Percentiles rank a stretch among this genome's conserved stretches.
Evolutionary conservation across 2,113 vertebrate genomes (phyloP).

Genomic region (Amazona guildingii): DNA sequence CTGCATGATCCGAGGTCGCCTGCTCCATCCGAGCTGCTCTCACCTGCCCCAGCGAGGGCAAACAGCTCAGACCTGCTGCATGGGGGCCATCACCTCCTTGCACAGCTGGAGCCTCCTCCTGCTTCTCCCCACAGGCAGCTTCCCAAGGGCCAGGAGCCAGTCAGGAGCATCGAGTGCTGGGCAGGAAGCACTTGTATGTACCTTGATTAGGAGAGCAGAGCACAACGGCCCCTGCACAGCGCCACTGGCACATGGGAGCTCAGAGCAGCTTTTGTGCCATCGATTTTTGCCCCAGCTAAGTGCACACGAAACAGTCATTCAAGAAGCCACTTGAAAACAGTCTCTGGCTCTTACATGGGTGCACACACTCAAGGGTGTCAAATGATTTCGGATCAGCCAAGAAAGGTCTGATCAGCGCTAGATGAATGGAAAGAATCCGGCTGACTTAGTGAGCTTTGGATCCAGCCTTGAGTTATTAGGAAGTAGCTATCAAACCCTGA

Average conservation of each 20-base stretch:
- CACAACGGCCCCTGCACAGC: fast-evolving
- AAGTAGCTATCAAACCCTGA: conserved; percentile 49
- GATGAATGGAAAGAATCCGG: conserved; percentile 56
- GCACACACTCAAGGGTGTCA: not conserved
- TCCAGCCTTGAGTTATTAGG: conserved; percentile 24
- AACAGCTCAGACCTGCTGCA: not conserved
- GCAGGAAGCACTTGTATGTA: fast-evolving
- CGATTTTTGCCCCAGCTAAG: not conserved
- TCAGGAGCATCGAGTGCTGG: not conserved
- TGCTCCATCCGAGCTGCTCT: not conserved
- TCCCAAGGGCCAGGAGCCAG: not conserved
- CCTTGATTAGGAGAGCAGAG: not conserved
- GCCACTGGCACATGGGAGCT: fast-evolving
- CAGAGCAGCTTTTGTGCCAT: not conserved
- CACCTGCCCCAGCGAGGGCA: not conserved
- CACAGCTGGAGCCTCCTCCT: not conserved
- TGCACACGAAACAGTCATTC: conserved; percentile 28
- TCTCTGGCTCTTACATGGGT: not conserved
- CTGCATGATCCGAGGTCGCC: not conserved
- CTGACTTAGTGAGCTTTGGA: conserved; percentile 45
- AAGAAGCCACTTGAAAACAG: conserved; percentile 16
- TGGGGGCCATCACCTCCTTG: not conserved
- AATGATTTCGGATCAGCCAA: not conserved
- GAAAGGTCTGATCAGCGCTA: not conserved
- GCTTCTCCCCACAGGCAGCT: not conserved